A percentile compares a stretch with the other conserved stretches of the same genome.
These are phyloP conservation scores for Spilogale gracilis DNA, from an alignment of 2,113 vertebrate genomes.

Conservation along the genomic window DNA sequence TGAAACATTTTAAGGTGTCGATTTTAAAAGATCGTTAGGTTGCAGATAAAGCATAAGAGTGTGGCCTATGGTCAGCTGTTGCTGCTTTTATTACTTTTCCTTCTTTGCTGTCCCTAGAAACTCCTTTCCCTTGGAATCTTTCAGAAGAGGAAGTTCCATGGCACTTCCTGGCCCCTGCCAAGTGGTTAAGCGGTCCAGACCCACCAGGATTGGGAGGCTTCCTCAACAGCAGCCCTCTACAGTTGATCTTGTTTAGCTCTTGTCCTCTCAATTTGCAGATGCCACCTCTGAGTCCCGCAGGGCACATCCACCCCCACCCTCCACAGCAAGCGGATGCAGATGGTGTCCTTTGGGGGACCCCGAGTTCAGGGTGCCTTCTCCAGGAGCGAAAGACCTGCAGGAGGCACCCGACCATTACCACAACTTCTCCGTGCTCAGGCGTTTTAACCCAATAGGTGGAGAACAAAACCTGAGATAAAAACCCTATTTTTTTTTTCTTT, in stretches of 20 bases:
- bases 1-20: not conserved
- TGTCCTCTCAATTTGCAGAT: not conserved
- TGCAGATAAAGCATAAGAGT: not conserved
- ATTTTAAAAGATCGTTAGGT: not conserved
- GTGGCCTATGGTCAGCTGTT: not conserved
- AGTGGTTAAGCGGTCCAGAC: too few species aligned
- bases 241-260: too few species aligned
- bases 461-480: constrained; percentile 59
- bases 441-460: not conserved
- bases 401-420: not conserved
- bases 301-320: not conserved
- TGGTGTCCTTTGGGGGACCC: not conserved
- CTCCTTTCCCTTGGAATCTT: not conserved
- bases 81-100: not conserved
- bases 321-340: not conserved
- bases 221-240: accelerated
- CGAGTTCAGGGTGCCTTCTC: not conserved
- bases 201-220: not conserved
- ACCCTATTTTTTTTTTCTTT: constrained; percentile 50
- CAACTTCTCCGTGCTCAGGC: not conserved
- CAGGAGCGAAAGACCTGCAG: not conserved
- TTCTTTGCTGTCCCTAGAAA: not conserved
- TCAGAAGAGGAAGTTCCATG: not conserved
- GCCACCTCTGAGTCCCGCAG: not conserved
- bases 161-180: not conserved